Base-by-base conservation (phyloP, 2,888 invertebrate genomes). In the Oxyteleia sp. region DNA sequence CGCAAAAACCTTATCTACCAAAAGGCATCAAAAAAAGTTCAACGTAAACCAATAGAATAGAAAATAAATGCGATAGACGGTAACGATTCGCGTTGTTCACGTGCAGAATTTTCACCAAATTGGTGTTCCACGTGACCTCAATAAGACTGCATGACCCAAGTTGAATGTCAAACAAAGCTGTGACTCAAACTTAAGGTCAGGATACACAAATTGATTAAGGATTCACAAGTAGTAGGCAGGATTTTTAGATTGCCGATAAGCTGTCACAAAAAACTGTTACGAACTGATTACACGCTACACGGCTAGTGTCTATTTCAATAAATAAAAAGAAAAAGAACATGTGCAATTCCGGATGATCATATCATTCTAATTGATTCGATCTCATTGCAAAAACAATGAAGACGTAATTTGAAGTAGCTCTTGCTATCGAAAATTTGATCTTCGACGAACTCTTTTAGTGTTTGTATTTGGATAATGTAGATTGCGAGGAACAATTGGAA, bases 361-460 rank as follows among this genome's bases (percentile, higher is more conserved):
- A 55, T 74, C 63, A 43, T 3, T 10, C 35, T 49, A 47, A 71
- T 57, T 53, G n/a, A 45, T 41, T 23, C 32, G 41, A 45, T 64
- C 63, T 55, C 18, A 41, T 55, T 66, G 23, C n/a, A 49, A 16
- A 29, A 75, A 75, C 75, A 66, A 64, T 57, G 18, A 26, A 55
- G n/a, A 4, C n/a, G 23, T 23, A 74, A 63, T 63, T 53, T 11
- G 72, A 53, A 4, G n/a, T 29, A n/a, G 26, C 35, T 16, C 32
- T 26, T 7, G n/a, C 26, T 38, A 53, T 53, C 53, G 7, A 35
- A n/a, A 10, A 47, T 16, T n/a, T 41, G 59, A 64, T 64, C 63
- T 45, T 45, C 45, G 49, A 43, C 18, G 7, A 29, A 38, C 18
- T 38, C 5, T 16, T 7, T 41, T 15, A 16, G 15, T 1, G 8